A percentile compares a stretch with the other conserved stretches of the same genome.
Evolutionary conservation across 2,888 invertebrate species (phyloP).

Genomic region (Scotopteryx bipunctaria): DNA sequence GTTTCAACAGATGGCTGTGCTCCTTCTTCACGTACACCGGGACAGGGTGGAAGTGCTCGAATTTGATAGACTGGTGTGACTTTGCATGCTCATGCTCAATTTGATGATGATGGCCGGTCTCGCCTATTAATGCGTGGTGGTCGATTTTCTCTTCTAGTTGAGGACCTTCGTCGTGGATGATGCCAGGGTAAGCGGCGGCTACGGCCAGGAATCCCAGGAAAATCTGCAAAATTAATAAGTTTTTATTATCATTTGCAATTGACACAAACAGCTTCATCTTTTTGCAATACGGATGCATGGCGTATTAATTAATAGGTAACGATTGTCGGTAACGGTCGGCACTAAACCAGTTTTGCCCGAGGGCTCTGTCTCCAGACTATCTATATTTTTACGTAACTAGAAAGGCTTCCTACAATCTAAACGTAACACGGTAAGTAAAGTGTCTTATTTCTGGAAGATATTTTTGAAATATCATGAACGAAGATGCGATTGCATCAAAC

Average conservation of each 20-base stretch:
- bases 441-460: constrained; percentile 55
- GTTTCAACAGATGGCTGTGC: constrained; percentile 85
- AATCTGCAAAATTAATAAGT: constrained; percentile 57
- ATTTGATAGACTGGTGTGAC: constrained; percentile 87
- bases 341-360: constrained; percentile 53
- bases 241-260: neutral
- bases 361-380: constrained; percentile 48
- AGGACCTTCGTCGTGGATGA: constrained; percentile 72
- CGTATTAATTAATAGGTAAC: constrained; percentile 30
- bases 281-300: constrained; percentile 18
- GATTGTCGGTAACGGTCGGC: constrained; percentile 34
- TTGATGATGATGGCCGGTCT: constrained; percentile 83
- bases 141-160: constrained; percentile 68
- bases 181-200: constrained; percentile 72
- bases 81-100: constrained; percentile 86
- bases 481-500: constrained; percentile 29
- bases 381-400: constrained; percentile 57
- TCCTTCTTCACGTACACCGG: constrained; percentile 88
- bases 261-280: constrained; percentile 2
- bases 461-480: neutral
- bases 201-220: constrained; percentile 77
- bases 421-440: constrained; percentile 28
- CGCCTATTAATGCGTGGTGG: constrained; percentile 68
- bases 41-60: constrained; percentile 88
- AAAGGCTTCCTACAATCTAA: constrained; percentile 58